Evolutionary conservation across 2,113 vertebrate species (phyloP).

Genomic region (Psilopsiagon aurifrons): DNA sequence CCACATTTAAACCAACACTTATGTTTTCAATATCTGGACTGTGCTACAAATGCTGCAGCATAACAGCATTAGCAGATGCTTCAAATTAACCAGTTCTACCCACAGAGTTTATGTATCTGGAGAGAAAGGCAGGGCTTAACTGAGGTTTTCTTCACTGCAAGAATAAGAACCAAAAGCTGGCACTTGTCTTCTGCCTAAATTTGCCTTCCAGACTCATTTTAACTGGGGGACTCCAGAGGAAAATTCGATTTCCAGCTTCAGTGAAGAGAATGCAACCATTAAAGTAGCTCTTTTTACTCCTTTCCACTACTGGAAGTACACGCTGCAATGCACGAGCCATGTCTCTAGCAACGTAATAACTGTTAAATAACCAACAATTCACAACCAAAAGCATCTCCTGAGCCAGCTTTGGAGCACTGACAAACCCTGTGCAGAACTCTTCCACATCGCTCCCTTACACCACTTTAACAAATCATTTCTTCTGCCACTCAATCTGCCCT

Average conservation of each 20-base stretch:
- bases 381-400: neutral
- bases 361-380: neutral
- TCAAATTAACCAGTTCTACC: neutral
- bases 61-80: fast-evolving
- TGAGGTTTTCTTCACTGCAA: neutral
- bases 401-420: neutral
- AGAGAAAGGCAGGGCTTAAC: neutral
- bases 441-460: neutral
- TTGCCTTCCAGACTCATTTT: neutral
- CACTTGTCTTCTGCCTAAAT: neutral
- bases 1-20: neutral
- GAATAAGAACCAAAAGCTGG: neutral
- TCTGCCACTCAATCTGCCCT: neutral
- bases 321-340: fast-evolving
- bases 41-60: neutral
- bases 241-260: neutral
- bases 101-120: no score
- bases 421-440: no score
- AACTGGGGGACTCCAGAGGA: neutral
- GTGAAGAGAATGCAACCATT: neutral
- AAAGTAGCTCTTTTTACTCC: neutral
- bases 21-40: neutral
- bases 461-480: fast-evolving
- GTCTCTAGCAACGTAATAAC: neutral
- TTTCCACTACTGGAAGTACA: neutral